phyloP scores from a whole-genome alignment of 1,140 invertebrate genomes.

The Drosophila bocqueti region DNA sequence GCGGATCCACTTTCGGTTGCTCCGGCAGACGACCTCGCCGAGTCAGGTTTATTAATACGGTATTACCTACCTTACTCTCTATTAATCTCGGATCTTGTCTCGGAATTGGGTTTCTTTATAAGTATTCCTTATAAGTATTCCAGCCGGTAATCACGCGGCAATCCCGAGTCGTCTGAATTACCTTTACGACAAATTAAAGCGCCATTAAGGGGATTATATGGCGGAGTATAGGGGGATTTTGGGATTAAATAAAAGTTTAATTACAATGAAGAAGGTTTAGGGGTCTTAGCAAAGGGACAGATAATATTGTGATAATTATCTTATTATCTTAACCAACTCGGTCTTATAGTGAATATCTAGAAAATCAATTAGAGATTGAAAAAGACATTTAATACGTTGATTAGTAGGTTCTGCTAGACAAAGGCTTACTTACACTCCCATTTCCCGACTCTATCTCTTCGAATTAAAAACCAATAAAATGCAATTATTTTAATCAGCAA shows the following conservation, averaged over 20 bases:
- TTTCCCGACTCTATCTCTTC: background rate
- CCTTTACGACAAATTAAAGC: slow-evolving; percentile 41
- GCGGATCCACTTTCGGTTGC: slow-evolving; percentile 48
- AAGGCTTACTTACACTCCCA: background rate
- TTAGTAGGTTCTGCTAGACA: background rate
- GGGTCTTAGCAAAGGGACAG: too few relatives aligned
- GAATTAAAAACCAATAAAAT: slow-evolving; percentile 14
- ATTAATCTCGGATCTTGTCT: slow-evolving; percentile 2
- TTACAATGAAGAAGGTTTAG: too few relatives aligned
- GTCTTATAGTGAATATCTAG: too few relatives aligned
- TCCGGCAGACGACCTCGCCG: slow-evolving; percentile 45
- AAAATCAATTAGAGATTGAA: too few relatives aligned
- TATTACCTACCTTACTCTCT: slow-evolving; percentile 28
- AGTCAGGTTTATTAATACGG: slow-evolving; percentile 39
- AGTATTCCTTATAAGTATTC: slow-evolving; percentile 7
- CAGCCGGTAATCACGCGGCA: slow-evolving; percentile 60
- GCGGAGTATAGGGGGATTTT: background rate
- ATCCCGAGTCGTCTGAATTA: slow-evolving; percentile 34
- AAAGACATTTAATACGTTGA: too few relatives aligned
- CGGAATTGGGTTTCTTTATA: background rate
- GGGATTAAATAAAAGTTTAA: too few relatives aligned
- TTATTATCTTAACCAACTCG: too few relatives aligned
- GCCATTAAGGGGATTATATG: background rate
- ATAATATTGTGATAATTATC: background rate
- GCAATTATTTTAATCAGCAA: slow-evolving; percentile 27